Percentiles rank a stretch among this genome's conserved stretches.
phyloP scores from a whole-genome alignment of 2,113 vertebrate species.

The Blennius ocellaris region DNA sequence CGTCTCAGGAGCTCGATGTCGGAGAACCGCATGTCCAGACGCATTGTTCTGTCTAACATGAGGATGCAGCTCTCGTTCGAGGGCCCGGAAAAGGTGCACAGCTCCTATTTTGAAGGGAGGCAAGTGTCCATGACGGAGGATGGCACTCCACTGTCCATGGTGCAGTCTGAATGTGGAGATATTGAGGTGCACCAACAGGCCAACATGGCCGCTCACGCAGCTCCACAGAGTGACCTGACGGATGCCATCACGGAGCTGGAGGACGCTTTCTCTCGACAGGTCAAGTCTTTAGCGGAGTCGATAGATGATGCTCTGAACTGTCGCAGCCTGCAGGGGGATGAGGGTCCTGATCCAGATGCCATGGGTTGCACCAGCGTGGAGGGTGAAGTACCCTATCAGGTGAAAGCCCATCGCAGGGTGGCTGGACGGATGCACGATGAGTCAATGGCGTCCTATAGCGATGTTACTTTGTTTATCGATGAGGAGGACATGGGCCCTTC shows the following conservation, averaged over 20 bases:
- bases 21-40: slow-evolving; percentile 97
- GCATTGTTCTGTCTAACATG: slow-evolving; percentile 99
- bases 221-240: slow-evolving; percentile 86
- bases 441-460: slow-evolving; percentile 93
- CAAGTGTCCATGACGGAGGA: slow-evolving; percentile 93
- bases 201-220: slow-evolving; percentile 85
- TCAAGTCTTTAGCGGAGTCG: slow-evolving; percentile 96
- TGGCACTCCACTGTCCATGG: slow-evolving; percentile 84
- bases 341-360: slow-evolving; percentile 83
- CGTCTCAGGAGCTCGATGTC: slow-evolving; percentile 98
- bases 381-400: slow-evolving; percentile 80
- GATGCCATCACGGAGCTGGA: slow-evolving; percentile 97
- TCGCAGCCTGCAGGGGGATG: slow-evolving; percentile 91
- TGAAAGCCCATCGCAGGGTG: slow-evolving; percentile 82
- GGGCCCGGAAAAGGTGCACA: slow-evolving; percentile 95
- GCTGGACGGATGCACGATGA: slow-evolving; percentile 89
- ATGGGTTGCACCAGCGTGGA: slow-evolving; percentile 81
- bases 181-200: slow-evolving; percentile 82
- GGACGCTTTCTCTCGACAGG: slow-evolving; percentile 96
- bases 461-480: slow-evolving; percentile 96
- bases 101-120: slow-evolving; percentile 95
- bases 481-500: slow-evolving; percentile 95
- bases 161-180: slow-evolving; percentile 86
- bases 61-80: slow-evolving; percentile 99
- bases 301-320: slow-evolving; percentile 97